Conservation (phyloP, 2,888 invertebrate genomes). For the Ethmia dodecea region DNA sequence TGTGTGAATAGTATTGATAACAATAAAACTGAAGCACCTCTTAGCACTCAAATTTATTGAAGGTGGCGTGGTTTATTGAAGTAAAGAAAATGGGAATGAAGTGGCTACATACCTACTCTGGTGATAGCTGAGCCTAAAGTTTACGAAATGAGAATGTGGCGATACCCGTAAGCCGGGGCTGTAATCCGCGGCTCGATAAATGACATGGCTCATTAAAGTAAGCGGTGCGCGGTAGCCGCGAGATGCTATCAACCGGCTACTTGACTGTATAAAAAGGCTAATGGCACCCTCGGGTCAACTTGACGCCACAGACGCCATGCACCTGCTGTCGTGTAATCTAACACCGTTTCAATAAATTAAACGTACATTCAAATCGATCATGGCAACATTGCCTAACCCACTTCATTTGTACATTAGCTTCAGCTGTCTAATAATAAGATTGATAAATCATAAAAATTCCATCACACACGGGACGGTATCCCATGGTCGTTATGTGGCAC, state of each 20-base stretch:
- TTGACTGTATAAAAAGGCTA: conserved; percentile 58
- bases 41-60: conserved; percentile 18
- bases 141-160: conserved; percentile 3
- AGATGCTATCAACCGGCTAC: conserved; percentile 61
- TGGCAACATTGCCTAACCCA: conserved; percentile 21
- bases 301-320: conserved; percentile 20
- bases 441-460: conserved; percentile 59
- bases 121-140: conserved; percentile 1
- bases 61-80: not conserved
- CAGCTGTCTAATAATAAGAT: conserved; percentile 36
- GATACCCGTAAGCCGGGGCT: conserved; percentile 19
- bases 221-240: conserved; percentile 60
- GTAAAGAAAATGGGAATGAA: not conserved
- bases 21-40: conserved; percentile 24
- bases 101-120: not conserved
- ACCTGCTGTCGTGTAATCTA: conserved; percentile 21
- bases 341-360: conserved; percentile 26
- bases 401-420: conserved; percentile 24
- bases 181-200: conserved; percentile 53
- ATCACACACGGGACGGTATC: conserved; percentile 41
- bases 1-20: conserved; percentile 19
- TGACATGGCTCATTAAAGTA: conserved; percentile 61
- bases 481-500: conserved; percentile 57
- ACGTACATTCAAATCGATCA: conserved; percentile 24
- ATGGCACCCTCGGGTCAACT: conserved; percentile 49